These are phyloP conservation scores for Griposia aprilina DNA, from an alignment of 2,888 invertebrate species.

Conservation along the genomic window DNA sequence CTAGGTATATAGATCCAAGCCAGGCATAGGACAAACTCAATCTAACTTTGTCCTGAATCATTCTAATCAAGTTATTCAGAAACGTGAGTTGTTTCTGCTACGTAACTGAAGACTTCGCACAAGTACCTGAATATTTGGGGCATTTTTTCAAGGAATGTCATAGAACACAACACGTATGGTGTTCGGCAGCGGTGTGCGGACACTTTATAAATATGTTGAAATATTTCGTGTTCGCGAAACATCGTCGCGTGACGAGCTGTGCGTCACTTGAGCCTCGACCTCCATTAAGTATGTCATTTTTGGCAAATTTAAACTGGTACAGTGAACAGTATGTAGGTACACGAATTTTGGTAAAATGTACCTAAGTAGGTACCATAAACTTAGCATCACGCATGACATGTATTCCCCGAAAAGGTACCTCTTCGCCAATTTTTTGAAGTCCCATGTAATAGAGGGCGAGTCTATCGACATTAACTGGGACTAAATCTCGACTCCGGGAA, in stretches of 20 bases:
- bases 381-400: slow-evolving; percentile 1
- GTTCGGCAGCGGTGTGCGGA: slow-evolving; percentile 1
- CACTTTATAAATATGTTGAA: slow-evolving; percentile 28
- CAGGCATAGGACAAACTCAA: neutral
- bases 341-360: slow-evolving; percentile 1
- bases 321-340: neutral
- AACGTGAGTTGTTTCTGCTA: neutral
- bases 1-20: neutral
- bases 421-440: neutral
- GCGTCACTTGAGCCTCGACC: slow-evolving; percentile 33
- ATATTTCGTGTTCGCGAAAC: slow-evolving; percentile 29
- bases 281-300: slow-evolving; percentile 34
- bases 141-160: slow-evolving; percentile 12
- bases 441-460: neutral
- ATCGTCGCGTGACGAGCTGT: slow-evolving; percentile 50
- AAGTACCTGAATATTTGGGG: neutral
- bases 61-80: neutral
- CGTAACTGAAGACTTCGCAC: neutral
- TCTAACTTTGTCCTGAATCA: slow-evolving; percentile 11
- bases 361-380: neutral
- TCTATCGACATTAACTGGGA: neutral
- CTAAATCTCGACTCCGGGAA: neutral
- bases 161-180: slow-evolving; percentile 7
- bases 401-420: neutral
- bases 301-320: slow-evolving; percentile 21